Conservation (phyloP, 2,888 invertebrate species). For the Allygus modestus region DNA sequence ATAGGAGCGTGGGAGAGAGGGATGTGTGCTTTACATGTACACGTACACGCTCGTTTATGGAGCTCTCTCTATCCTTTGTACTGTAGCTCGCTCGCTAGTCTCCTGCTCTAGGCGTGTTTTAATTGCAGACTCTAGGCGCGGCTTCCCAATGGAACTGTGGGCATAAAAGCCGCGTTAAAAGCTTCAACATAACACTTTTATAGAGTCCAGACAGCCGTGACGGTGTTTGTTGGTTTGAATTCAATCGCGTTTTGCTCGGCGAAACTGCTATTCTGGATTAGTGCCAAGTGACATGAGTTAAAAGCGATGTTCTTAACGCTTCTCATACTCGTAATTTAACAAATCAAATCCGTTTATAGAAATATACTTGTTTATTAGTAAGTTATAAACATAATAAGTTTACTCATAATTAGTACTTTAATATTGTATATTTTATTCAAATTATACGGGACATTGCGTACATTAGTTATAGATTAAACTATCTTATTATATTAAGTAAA, state of each 20-base stretch:
- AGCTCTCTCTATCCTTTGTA: slow-evolving; percentile 1
- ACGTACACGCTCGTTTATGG: slow-evolving; percentile 6
- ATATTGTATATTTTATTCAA: no score
- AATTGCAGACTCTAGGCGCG: slow-evolving; percentile 8
- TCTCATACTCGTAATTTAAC: no score
- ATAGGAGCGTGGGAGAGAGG: not conserved
- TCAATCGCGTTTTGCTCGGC: not conserved
- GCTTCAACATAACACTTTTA: slow-evolving; percentile 23
- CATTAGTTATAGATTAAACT: no score
- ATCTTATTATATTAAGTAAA: no score
- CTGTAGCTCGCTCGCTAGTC: not conserved
- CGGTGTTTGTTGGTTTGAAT: not conserved
- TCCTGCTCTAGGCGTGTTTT: slow-evolving; percentile 23
- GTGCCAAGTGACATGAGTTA: no score
- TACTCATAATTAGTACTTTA: no score
- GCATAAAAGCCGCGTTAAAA: slow-evolving; percentile 8
- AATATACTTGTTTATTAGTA: no score
- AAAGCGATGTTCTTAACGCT: no score
- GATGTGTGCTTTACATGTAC: not conserved
- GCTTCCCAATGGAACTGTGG: not conserved
- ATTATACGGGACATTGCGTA: no score
- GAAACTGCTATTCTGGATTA: not conserved
- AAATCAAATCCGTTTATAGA: no score
- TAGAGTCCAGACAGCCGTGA: slow-evolving; percentile 16
- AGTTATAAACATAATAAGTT: no score